Evolutionary conservation across 2,113 vertebrate genomes (phyloP), one percentile per base, ranked within the genome.

Genomic region (Neodon shergylaensis): DNA sequence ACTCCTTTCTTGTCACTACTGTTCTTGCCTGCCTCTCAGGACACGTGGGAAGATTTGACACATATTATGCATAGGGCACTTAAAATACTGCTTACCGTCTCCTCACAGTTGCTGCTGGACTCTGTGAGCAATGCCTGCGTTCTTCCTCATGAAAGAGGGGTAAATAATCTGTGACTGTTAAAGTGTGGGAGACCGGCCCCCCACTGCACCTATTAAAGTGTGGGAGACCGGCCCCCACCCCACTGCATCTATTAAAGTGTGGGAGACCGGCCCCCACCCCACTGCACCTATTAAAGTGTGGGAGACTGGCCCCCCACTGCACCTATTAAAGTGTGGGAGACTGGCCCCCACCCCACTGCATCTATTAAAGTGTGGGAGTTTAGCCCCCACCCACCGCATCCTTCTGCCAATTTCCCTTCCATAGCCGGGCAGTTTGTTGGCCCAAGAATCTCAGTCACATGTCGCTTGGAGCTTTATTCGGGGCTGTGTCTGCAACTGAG

Each of bases 401-500:
- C 36, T 65, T 63, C 22, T 4, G 13, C 39, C 47, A 11, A 2
- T 65, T 61, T 70, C 28, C 49, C 24, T 88, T 66, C 39, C 72
- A 7, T 52, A 42, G 52, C 65, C 39, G 3, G 33, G 42, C 58
- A 65, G 24, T 14, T 58, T 16, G 9, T 3, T 28, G 10, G 33
- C 3, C 0, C 0, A 0, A 17, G 65, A 63, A 11, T 0, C 0
- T 28, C 13, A 14, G 49, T 76, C n/a, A 3, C 12, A 1, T n/a
- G 31, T 16, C 3, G 0, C 22, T 79, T 13, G 10, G 22, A 52
- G 1, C 2, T 14, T 11, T 22, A 7, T 33, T 11, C 5, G 4
- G 31, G 3, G 19, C 6, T 42, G 68, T 36, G 36, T 84, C 72
- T 7, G 0, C 33, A 19, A 76, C 7, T 7, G 54, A 66, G 83